Evolutionary conservation across 2,113 vertebrate genomes (phyloP).

Genomic region (Larimichthys polyactis): DNA sequence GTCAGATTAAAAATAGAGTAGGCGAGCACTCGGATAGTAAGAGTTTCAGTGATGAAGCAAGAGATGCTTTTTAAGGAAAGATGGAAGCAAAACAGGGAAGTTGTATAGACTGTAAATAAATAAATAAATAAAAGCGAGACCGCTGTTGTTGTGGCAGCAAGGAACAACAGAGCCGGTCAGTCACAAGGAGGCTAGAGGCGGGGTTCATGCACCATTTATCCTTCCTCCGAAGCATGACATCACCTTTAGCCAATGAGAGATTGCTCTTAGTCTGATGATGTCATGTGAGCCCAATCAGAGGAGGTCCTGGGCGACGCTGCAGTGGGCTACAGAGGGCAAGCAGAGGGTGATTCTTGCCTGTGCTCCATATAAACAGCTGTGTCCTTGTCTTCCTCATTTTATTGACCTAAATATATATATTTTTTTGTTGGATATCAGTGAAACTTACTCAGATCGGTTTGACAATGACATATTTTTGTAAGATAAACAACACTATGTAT

Average conservation of each 20-base stretch:
- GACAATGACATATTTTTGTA: neutral
- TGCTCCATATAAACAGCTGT: constrained; percentile 69
- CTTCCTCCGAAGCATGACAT: constrained; percentile 76
- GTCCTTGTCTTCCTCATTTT: constrained; percentile 66
- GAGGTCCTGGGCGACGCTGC: constrained; percentile 61
- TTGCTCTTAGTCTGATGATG: constrained; percentile 75
- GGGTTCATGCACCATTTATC: constrained; percentile 53
- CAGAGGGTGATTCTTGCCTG: constrained; percentile 62
- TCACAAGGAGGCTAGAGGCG: constrained; percentile 58
- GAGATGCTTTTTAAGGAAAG: neutral
- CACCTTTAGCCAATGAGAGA: constrained; percentile 78
- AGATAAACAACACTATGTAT: neutral
- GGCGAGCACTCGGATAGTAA: neutral
- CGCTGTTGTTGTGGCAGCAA: constrained; percentile 30
- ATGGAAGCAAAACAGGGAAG: neutral
- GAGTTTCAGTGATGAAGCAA: neutral
- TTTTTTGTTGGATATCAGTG: constrained; percentile 22
- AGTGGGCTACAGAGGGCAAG: constrained; percentile 64
- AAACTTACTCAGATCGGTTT: neutral
- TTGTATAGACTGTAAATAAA: constrained; percentile 61
- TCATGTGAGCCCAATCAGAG: constrained; percentile 80
- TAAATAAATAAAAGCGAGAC: constrained; percentile 27
- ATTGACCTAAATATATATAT: constrained; percentile 55
- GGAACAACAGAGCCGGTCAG: constrained; percentile 37
- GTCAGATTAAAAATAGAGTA: neutral